These are phyloP conservation scores for Ips nitidus DNA, from an alignment of 1,140 invertebrate species.

Conservation along the genomic window DNA sequence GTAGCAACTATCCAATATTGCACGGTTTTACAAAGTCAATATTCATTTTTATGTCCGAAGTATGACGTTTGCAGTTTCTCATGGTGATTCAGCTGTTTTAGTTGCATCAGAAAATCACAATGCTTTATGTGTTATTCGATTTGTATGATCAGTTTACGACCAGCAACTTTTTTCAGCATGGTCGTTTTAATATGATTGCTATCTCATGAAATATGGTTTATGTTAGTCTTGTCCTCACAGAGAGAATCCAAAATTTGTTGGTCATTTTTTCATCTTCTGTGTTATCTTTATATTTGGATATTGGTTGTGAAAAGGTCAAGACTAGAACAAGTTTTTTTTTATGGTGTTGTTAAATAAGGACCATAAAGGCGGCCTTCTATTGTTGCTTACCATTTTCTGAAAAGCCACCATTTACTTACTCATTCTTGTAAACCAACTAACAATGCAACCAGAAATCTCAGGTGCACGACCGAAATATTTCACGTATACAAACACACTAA, in stretches of 20 bases:
- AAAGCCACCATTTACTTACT: too few species aligned
- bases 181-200: too few species aligned
- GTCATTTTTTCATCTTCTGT: too few species aligned
- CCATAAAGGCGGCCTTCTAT: too few species aligned
- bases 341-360: too few species aligned
- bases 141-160: background rate
- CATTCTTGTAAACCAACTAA: slow-evolving; percentile 1
- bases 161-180: background rate
- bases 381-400: too few species aligned
- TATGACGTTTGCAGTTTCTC: slow-evolving; percentile 5
- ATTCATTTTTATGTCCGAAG: background rate
- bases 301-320: too few species aligned
- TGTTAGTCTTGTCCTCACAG: too few species aligned
- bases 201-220: too few species aligned
- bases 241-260: too few species aligned
- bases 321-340: too few species aligned
- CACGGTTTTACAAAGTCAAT: slow-evolving; percentile 7
- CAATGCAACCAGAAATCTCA: background rate
- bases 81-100: slow-evolving; percentile 3
- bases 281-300: too few species aligned
- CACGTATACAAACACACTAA: slow-evolving; percentile 4
- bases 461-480: slow-evolving; percentile 9
- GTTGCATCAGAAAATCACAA: slow-evolving; percentile 1
- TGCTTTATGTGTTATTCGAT: background rate
- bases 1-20: slow-evolving; percentile 1